A percentile compares a stretch with the other conserved stretches of the same genome.
Conservation (phyloP, 2,113 vertebrate species). For the Indicator indicator region DNA sequence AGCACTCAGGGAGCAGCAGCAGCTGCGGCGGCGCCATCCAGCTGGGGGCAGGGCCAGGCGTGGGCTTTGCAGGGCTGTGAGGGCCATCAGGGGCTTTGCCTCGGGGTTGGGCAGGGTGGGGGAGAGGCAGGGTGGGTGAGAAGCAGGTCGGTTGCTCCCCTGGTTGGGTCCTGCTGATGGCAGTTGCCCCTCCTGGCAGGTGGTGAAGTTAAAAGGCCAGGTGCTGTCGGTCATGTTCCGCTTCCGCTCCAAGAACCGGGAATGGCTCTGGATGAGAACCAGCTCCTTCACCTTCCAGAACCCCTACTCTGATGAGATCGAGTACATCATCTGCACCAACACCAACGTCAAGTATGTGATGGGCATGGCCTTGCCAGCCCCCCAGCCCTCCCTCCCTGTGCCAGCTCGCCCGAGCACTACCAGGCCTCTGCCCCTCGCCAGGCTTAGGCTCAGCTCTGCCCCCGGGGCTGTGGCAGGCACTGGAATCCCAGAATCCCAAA, state of each 20-base stretch:
- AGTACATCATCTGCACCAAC: slow-evolving; percentile 99
- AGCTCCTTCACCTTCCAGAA: slow-evolving; percentile 99
- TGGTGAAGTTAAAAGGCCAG: slow-evolving; percentile 93
- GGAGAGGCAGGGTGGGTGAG: neutral
- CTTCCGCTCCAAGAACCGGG: slow-evolving; percentile 89
- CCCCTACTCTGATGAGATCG: slow-evolving; percentile 97
- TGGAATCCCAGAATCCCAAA: too few species aligned
- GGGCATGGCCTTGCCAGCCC: neutral
- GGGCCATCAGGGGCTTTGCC: neutral
- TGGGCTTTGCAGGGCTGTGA: neutral
- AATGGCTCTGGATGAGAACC: slow-evolving; percentile 97
- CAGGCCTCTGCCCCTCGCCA: neutral
- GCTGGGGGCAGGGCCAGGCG: neutral
- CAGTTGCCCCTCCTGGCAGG: slow-evolving; percentile 80
- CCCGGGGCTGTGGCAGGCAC: too few species aligned
- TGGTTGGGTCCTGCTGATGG: neutral
- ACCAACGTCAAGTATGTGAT: slow-evolving; percentile 94
- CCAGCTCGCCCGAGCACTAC: too few species aligned
- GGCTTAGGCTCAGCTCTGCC: accelerated
- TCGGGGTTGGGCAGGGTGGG: neutral
- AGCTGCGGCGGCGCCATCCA: accelerated
- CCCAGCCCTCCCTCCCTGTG: too few species aligned
- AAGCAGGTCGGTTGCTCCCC: too few species aligned
- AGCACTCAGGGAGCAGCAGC: accelerated
- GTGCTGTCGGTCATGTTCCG: slow-evolving; percentile 98